These are phyloP conservation scores for Ia io DNA, from an alignment of 2,113 vertebrate species.

Conservation along the genomic window DNA sequence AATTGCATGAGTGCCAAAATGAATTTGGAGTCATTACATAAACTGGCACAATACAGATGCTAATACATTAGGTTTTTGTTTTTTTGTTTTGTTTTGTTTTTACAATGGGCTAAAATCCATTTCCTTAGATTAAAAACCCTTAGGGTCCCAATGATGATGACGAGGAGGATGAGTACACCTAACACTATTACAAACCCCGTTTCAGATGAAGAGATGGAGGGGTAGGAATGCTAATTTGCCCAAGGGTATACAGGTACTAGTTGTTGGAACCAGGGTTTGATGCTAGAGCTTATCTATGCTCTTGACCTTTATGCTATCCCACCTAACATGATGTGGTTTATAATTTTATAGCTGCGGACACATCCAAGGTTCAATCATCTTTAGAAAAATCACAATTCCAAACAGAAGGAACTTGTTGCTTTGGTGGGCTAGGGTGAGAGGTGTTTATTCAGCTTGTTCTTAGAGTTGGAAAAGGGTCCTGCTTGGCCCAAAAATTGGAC, in stretches of 20 bases:
- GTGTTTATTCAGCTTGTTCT: not conserved
- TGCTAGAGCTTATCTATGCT: no score
- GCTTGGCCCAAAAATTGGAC: not conserved
- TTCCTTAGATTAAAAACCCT: slow-evolving; percentile 35
- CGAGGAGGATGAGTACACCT: not conserved
- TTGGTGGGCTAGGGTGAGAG: not conserved
- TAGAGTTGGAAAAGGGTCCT: not conserved
- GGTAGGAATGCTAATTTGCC: not conserved
- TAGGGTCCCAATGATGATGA: not conserved
- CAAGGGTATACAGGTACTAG: not conserved
- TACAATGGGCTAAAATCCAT: not conserved
- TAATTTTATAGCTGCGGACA: not conserved
- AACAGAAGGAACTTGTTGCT: not conserved
- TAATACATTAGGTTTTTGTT: not conserved
- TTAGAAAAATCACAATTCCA: not conserved
- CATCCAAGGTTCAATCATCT: not conserved
- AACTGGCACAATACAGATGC: not conserved
- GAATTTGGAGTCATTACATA: not conserved
- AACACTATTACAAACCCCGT: not conserved
- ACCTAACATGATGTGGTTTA: not conserved
- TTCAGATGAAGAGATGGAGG: not conserved
- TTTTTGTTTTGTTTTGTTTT: not conserved
- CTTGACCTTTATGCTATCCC: not conserved
- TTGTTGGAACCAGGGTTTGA: not conserved
- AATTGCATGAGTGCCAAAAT: not conserved